phyloP scores from a whole-genome alignment of 2,888 invertebrate genomes.

The Agonopterix alstromeriana region DNA sequence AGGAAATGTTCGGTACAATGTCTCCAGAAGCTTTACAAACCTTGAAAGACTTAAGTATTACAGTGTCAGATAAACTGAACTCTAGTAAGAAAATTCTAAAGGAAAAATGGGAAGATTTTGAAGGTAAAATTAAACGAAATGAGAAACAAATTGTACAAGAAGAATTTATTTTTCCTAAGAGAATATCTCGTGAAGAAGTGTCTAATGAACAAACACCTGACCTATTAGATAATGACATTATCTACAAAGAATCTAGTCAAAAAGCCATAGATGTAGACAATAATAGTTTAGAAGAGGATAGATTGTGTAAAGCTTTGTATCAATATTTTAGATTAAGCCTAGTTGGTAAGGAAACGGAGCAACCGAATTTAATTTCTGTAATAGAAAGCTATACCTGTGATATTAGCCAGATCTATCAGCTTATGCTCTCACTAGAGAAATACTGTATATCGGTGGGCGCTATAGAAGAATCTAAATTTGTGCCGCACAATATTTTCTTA shows the following conservation, averaged over 20 bases:
- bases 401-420: slow-evolving; percentile 57
- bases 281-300: slow-evolving; percentile 42
- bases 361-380: slow-evolving; percentile 59
- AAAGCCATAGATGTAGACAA: slow-evolving; percentile 53
- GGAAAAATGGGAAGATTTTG: slow-evolving; percentile 74
- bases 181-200: slow-evolving; percentile 30
- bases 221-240: slow-evolving; percentile 44
- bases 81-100: slow-evolving; percentile 71
- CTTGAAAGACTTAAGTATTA: slow-evolving; percentile 64
- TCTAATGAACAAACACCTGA: slow-evolving; percentile 22
- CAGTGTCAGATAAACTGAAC: slow-evolving; percentile 70
- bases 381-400: slow-evolving; percentile 64
- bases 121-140: slow-evolving; percentile 62
- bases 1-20: slow-evolving; percentile 49
- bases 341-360: slow-evolving; percentile 53
- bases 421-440: slow-evolving; percentile 55
- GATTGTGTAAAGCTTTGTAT: slow-evolving; percentile 55
- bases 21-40: slow-evolving; percentile 68
- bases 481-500: slow-evolving; percentile 60
- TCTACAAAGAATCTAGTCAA: slow-evolving; percentile 69
- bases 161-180: slow-evolving; percentile 22
- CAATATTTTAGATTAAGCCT: slow-evolving; percentile 65
- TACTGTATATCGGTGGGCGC: slow-evolving; percentile 59
- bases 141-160: slow-evolving; percentile 38
- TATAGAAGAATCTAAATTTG: slow-evolving; percentile 53